Conservation (phyloP, 2,113 vertebrate species). For the Kobus ellipsiprymnus region DNA sequence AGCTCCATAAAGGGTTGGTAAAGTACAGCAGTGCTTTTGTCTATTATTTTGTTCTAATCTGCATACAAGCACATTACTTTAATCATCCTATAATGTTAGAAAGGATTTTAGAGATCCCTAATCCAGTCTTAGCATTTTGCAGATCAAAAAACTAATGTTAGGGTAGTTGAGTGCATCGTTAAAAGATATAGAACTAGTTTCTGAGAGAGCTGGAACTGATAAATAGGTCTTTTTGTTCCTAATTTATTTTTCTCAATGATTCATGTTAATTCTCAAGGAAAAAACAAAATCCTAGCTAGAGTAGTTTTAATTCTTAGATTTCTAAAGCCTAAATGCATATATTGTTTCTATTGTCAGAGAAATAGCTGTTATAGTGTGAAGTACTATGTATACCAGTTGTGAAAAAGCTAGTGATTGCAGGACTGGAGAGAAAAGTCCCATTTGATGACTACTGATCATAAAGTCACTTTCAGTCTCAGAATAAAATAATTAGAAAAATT, state of each 20-base stretch:
- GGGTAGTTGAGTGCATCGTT: neutral
- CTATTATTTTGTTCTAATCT: neutral
- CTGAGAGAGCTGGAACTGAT: neutral
- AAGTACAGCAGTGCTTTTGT: neutral
- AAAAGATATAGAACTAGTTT: neutral
- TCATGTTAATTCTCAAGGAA: neutral
- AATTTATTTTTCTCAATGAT: neutral
- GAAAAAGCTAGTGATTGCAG: neutral
- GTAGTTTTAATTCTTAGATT: neutral
- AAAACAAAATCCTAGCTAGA: neutral
- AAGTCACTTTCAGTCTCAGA: neutral
- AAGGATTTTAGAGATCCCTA: neutral
- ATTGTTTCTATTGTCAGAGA: neutral
- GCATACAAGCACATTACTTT: neutral
- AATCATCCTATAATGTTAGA: neutral
- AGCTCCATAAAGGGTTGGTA: neutral
- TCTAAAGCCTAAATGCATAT: neutral
- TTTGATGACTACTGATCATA: neutral
- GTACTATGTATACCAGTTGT: neutral
- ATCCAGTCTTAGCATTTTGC: neutral
- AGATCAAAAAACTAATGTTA: neutral
- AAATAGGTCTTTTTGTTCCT: neutral
- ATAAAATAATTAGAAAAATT: neutral
- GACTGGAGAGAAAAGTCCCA: neutral
- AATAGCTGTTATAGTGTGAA: neutral